Conservation (phyloP, 2,113 vertebrate species). For the Amphilophus citrinellus region DNA sequence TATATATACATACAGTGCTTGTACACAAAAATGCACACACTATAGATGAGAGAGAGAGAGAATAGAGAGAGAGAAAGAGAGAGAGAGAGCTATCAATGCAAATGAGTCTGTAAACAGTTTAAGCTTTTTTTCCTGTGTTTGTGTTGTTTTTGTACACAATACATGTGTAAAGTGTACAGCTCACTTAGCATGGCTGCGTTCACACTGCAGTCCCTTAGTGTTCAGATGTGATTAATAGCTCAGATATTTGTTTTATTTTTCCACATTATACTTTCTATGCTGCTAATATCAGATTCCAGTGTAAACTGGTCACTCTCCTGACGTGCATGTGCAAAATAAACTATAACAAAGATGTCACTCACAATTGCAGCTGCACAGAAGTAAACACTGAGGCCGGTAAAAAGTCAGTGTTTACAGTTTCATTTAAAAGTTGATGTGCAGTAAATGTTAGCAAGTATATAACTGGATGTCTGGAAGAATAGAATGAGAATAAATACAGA, state of each 20-base stretch:
- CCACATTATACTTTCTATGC: neutral
- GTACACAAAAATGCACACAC: too few species aligned
- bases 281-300: neutral
- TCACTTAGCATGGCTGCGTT: neutral
- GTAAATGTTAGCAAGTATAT: neutral
- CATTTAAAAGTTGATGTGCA: neutral
- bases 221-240: too few species aligned
- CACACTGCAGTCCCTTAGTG: neutral
- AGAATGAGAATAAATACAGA: neutral
- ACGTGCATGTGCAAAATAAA: neutral
- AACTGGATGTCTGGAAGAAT: neutral
- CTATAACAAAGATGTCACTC: neutral
- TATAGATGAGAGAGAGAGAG: too few species aligned
- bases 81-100: neutral
- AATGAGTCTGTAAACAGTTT: neutral
- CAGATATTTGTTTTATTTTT: neutral
- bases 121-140: neutral
- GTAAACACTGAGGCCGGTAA: neutral
- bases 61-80: too few species aligned
- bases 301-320: neutral
- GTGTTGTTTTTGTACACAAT: neutral
- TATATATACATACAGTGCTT: constrained; percentile 11
- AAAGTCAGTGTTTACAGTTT: neutral
- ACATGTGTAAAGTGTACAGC: neutral
- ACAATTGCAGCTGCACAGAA: neutral